These are phyloP conservation scores for Drosophila ercepeae DNA, from an alignment of 1,140 invertebrate species.

Conservation along the genomic window DNA sequence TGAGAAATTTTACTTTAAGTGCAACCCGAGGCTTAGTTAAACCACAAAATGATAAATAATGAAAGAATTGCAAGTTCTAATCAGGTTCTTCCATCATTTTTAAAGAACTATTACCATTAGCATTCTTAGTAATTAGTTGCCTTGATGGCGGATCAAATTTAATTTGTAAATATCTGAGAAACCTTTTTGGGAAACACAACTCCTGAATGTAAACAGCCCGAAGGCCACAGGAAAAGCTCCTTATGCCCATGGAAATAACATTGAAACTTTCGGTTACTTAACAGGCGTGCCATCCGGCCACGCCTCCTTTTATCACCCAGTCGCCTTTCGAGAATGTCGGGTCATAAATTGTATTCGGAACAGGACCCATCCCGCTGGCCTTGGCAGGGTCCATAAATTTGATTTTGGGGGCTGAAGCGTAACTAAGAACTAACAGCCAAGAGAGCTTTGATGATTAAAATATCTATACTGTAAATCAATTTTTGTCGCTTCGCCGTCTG, in stretches of 20 bases:
- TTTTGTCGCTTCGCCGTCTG: conserved; percentile 50
- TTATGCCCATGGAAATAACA: conserved; percentile 29
- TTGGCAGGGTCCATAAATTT: conserved; percentile 24
- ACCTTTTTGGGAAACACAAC: conserved; percentile 37
- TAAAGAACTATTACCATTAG: neutral
- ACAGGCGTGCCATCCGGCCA: conserved; percentile 14
- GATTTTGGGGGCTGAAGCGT: conserved; percentile 8
- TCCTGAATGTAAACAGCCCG: conserved; percentile 25
- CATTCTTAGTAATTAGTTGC: neutral
- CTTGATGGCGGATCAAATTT: conserved; percentile 3
- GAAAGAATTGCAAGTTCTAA: neutral
- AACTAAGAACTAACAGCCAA: conserved; percentile 32
- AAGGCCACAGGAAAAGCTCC: conserved; percentile 34
- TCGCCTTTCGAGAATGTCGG: neutral
- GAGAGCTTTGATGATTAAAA: conserved; percentile 58
- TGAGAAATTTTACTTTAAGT: neutral
- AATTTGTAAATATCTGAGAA: conserved; percentile 12
- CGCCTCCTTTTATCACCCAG: conserved; percentile 1
- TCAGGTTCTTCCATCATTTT: neutral
- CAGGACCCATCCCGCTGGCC: neutral
- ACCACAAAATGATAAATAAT: conserved; percentile 16
- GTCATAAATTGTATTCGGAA: conserved; percentile 26
- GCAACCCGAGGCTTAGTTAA: neutral
- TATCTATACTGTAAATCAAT: conserved; percentile 65
- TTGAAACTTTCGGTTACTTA: conserved; percentile 35